Evolutionary conservation across 1,140 invertebrate species (phyloP).

Genomic region (Pseudomyrmex sp.): DNA sequence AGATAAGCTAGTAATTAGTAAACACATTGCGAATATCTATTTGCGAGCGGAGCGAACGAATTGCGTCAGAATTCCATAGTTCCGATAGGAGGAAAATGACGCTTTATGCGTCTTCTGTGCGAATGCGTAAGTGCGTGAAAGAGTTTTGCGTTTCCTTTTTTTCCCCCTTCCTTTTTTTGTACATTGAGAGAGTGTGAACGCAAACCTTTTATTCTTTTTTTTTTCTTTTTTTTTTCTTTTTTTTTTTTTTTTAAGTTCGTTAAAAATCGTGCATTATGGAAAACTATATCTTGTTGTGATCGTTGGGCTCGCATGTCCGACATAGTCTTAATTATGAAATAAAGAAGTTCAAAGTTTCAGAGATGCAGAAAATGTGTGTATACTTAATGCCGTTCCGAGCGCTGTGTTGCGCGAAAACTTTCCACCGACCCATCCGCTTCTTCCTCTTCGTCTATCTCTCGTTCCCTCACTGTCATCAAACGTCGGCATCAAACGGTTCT

Average conservation of each 20-base stretch:
- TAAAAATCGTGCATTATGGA: slow-evolving; percentile 73
- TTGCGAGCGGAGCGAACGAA: slow-evolving; percentile 41
- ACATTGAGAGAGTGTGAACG: slow-evolving; percentile 16
- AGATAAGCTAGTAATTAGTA: slow-evolving; percentile 62
- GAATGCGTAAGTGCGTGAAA: slow-evolving; percentile 51
- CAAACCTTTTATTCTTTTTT: slow-evolving; percentile 64
- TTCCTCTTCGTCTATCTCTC: not conserved
- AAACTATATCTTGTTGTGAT: slow-evolving; percentile 85
- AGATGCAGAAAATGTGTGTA: slow-evolving; percentile 26
- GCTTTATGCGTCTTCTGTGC: slow-evolving; percentile 47
- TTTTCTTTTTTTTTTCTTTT: slow-evolving; percentile 65
- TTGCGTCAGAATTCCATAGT: slow-evolving; percentile 55
- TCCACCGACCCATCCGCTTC: slow-evolving; percentile 18
- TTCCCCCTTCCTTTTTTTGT: slow-evolving; percentile 36
- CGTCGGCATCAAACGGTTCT: slow-evolving; percentile 47
- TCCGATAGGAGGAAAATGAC: slow-evolving; percentile 32
- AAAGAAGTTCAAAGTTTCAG: slow-evolving; percentile 78
- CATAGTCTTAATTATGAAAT: slow-evolving; percentile 81
- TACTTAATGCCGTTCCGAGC: not conserved
- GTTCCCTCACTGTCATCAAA: slow-evolving; percentile 25
- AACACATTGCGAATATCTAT: slow-evolving; percentile 44
- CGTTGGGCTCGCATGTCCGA: slow-evolving; percentile 75
- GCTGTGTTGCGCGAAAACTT: slow-evolving; percentile 31
- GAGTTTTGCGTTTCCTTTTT: slow-evolving; percentile 32
- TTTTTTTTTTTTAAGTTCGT: too few species aligned